Conservation (phyloP, 2,113 vertebrate species). For the Microcebus murinus region DNA sequence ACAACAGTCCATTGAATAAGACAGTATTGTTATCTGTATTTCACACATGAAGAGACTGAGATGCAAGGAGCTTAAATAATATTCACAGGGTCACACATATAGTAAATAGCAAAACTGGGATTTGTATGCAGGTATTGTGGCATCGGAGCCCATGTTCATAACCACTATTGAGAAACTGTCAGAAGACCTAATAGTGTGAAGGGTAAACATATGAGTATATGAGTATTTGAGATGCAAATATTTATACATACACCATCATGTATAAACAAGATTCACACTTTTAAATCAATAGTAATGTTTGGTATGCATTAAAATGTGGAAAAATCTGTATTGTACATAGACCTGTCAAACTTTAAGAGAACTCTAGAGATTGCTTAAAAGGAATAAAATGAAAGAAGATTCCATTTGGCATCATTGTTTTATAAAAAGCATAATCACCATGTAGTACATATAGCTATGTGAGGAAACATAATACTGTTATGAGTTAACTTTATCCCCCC, state of each 20-base stretch:
- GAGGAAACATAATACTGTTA: background rate
- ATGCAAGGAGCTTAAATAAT: background rate
- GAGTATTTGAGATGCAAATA: constrained; percentile 26
- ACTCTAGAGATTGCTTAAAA: background rate
- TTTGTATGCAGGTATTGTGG: background rate
- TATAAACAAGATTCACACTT: background rate
- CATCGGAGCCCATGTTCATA: background rate
- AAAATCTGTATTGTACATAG: background rate
- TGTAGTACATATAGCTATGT: background rate
- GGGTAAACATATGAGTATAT: background rate
- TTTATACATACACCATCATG: background rate
- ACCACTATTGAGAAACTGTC: background rate
- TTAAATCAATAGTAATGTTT: background rate
- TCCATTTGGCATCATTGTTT: background rate
- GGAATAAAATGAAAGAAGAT: background rate
- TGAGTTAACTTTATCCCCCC: background rate
- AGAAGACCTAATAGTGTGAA: background rate
- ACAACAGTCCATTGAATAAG: background rate
- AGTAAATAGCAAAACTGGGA: background rate
- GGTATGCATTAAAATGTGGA: background rate
- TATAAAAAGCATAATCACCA: background rate
- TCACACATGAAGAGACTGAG: background rate
- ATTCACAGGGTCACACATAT: background rate
- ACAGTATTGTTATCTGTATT: background rate
- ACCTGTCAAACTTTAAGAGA: background rate